Base-by-base conservation (phyloP, 2,888 invertebrate species). In the Napeogenes sylphis region DNA sequence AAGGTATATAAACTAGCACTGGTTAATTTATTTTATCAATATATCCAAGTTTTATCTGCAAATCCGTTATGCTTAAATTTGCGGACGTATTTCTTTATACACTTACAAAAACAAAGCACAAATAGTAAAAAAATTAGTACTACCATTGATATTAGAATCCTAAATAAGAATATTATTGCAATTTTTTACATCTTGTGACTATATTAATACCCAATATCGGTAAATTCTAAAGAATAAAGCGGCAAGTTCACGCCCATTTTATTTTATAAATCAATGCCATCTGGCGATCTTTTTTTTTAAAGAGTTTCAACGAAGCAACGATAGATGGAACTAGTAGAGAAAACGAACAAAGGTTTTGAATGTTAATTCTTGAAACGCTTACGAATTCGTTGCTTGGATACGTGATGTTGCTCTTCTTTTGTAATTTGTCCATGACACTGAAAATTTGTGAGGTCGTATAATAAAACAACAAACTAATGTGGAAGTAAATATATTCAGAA, bases 401-500 rank as follows among this genome's bases (percentile, higher is more conserved):
- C 12, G 56, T 57, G 53, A 35, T 46, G 61, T 53, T 54, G 13
- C 8, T 42, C 10, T 42, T 42, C 42, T 42, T 0, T 51, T 56
- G 42, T 45, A 33, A n/a, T 55, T 55, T 46, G 57, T 58, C 32
- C 51, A 60, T 45, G 13, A 45, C 21, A 32, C 21, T 38, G 21
- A 14, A 30, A 38, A 6, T 30, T 51, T 30, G 51, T 51, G 8
- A 30, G 51, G 51, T 51, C 10, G 30, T 42, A 42, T 61, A 75
- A 74, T 74, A 66, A 75, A 73, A 73, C 71, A 82, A 81, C 74
- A 72, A 75, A 71, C 66, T 70, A 72, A 79, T 82, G 83, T 89
- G 84, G 87, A 84, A 90, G 89, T 90, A 90, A 88, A 90, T 89
- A 90, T 90, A 90, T 88, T 90, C 86, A 88, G 88, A 89, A 89